phyloP scores from a whole-genome alignment of 2,888 invertebrate genomes.

The Smittia sp. region DNA sequence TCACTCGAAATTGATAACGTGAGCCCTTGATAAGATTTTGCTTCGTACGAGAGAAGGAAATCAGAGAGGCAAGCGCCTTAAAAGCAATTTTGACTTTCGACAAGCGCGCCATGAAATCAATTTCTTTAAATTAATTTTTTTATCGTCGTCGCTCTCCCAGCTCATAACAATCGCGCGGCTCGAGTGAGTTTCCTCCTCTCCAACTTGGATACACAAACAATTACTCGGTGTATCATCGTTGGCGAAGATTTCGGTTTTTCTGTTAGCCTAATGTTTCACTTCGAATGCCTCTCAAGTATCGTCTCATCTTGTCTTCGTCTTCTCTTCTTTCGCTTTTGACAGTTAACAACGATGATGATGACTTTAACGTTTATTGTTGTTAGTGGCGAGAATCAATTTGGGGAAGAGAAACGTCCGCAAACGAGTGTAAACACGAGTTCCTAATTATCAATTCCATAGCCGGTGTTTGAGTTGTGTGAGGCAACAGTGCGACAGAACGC shows the following conservation, averaged over 20 bases:
- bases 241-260: neutral
- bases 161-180: neutral
- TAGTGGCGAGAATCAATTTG: neutral
- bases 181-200: neutral
- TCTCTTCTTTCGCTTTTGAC: neutral
- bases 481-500: no score
- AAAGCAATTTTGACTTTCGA: neutral
- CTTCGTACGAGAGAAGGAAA: neutral
- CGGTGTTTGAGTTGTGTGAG: neutral
- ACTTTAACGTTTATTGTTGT: slow-evolving; percentile 2
- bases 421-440: neutral
- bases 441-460: slow-evolving; percentile 7
- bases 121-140: neutral
- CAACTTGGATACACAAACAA: neutral
- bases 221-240: neutral
- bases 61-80: neutral
- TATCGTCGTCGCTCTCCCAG: neutral
- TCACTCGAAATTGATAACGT: slow-evolving; percentile 14
- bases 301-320: neutral
- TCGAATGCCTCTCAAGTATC: neutral
- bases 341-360: neutral
- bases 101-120: neutral
- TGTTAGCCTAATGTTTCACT: neutral
- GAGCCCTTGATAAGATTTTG: neutral
- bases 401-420: neutral